Percentiles rank a stretch among this genome's conserved stretches.
These are phyloP conservation scores for Emydocephalus ijimae DNA, from an alignment of 2,113 vertebrate species.

Conservation along the genomic window DNA sequence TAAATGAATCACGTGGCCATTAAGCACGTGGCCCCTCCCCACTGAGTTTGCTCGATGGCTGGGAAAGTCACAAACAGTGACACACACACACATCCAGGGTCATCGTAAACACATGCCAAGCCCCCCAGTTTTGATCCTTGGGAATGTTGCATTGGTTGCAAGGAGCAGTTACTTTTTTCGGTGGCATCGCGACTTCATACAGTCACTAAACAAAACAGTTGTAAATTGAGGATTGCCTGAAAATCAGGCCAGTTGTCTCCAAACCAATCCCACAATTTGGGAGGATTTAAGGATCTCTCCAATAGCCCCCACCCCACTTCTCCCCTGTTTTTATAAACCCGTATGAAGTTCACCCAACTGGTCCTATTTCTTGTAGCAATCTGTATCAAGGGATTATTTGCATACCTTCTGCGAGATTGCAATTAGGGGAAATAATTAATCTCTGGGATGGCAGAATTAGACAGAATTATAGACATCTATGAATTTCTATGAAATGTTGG, in stretches of 20 bases:
- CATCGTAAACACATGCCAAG: too few relatives aligned
- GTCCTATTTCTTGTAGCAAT: neutral
- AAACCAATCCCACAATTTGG: neutral
- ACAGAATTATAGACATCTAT: neutral
- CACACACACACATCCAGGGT: too few relatives aligned
- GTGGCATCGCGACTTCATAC: neutral
- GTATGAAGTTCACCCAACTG: neutral
- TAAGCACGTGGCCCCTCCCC: too few relatives aligned
- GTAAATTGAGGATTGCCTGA: neutral
- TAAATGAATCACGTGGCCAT: too few relatives aligned
- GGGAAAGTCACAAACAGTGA: too few relatives aligned
- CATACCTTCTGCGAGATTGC: too few relatives aligned
- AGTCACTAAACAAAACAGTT: neutral
- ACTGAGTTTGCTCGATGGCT: too few relatives aligned
- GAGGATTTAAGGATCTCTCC: neutral
- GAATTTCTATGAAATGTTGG: neutral
- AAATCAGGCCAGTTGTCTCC: neutral
- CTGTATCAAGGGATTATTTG: neutral
- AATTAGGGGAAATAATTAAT: neutral
- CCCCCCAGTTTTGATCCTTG: too few relatives aligned
- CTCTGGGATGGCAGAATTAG: neutral
- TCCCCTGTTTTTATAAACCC: neutral
- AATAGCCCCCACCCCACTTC: accelerated
- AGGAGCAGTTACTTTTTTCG: neutral
- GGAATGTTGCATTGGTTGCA: too few relatives aligned